A percentile compares a stretch with the other conserved stretches of the same genome.
Conservation (phyloP, 2,888 invertebrate genomes). For the Hyalella azteca region DNA sequence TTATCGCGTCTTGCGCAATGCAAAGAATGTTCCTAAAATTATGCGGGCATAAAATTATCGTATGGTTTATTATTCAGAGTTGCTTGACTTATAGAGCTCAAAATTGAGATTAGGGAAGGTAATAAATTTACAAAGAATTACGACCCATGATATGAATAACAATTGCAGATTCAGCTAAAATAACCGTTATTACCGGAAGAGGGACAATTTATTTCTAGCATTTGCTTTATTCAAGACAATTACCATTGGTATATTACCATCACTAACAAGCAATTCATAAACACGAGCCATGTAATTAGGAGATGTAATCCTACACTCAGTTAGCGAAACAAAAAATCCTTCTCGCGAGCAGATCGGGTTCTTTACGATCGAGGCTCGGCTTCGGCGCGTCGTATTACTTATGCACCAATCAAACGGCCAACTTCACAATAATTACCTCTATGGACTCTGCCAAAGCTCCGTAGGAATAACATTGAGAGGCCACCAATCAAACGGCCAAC, state of each 20-base stretch:
- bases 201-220: slow-evolving; percentile 18
- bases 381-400: slow-evolving; percentile 16
- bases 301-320: slow-evolving; percentile 17
- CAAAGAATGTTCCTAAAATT: no score
- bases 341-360: not conserved
- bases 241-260: not conserved
- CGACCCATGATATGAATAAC: slow-evolving; percentile 7
- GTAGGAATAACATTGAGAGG: not conserved
- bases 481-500: slow-evolving; percentile 4
- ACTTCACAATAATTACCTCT: slow-evolving; percentile 4
- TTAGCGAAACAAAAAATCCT: slow-evolving; percentile 21
- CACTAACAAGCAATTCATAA: slow-evolving; percentile 21
- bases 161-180: not conserved
- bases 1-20: no score
- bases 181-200: slow-evolving; percentile 9
- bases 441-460: not conserved
- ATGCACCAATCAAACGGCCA: slow-evolving; percentile 9
- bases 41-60: not conserved
- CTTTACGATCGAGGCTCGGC: slow-evolving; percentile 9
- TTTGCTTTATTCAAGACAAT: slow-evolving; percentile 17
- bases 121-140: not conserved
- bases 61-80: slow-evolving; percentile 13
- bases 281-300: not conserved
- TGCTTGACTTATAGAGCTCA: not conserved
- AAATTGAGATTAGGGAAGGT: not conserved